Percentiles rank a stretch among this genome's conserved stretches.
Conservation (phyloP, 2,888 invertebrate species). For the Dryomyza anilis region DNA sequence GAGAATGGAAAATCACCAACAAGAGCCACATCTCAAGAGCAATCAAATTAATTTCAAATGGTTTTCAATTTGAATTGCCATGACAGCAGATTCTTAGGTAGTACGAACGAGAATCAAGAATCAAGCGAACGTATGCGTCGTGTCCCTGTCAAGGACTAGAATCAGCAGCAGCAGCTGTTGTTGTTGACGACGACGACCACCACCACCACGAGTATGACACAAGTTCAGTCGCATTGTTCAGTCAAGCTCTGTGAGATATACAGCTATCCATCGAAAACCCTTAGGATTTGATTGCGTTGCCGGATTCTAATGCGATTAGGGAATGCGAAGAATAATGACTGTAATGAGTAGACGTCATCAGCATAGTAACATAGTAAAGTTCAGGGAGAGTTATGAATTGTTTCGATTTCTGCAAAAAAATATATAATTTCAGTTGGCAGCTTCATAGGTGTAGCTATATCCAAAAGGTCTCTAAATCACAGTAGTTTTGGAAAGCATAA, state of each 20-base stretch:
- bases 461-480: too few relatives aligned
- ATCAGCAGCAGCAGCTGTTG: neutral
- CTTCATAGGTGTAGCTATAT: too few relatives aligned
- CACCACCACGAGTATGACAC: neutral
- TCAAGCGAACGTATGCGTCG: neutral
- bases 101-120: neutral
- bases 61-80: conserved; percentile 36
- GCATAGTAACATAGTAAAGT: neutral
- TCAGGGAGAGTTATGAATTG: too few relatives aligned
- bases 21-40: conserved; percentile 28
- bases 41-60: conserved; percentile 42
- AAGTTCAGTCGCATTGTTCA: neutral
- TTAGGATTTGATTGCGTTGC: too few relatives aligned
- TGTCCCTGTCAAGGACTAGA: neutral
- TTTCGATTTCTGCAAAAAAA: too few relatives aligned
- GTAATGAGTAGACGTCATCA: conserved; percentile 1
- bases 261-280: too few relatives aligned
- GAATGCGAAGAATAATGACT: conserved; percentile 21
- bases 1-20: too few relatives aligned
- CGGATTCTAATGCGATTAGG: conserved; percentile 24
- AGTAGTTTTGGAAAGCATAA: too few relatives aligned
- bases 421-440: too few relatives aligned
- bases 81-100: neutral
- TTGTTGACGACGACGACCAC: neutral
- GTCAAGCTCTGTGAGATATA: too few relatives aligned